These are phyloP conservation scores for Leptinotarsa peninsularis DNA, from an alignment of 2,888 invertebrate genomes.

Conservation along the genomic window DNA sequence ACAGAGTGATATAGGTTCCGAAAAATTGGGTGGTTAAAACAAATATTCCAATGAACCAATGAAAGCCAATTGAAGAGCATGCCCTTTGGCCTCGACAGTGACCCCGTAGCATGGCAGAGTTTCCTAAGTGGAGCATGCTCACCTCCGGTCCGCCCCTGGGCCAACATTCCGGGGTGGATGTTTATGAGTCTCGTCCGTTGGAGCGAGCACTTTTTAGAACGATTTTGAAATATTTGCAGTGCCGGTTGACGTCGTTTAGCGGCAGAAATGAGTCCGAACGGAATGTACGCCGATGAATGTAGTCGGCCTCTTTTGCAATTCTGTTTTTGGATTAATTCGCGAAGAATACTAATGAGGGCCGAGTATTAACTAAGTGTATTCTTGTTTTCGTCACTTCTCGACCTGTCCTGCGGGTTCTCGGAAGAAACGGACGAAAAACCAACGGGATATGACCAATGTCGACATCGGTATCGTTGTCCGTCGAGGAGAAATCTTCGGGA, in stretches of 20 bases:
- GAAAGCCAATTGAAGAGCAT: not conserved
- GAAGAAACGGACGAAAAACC: constrained; percentile 15
- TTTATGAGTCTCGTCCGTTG: constrained; percentile 63
- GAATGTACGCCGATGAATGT: constrained; percentile 59
- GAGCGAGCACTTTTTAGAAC: constrained; percentile 63
- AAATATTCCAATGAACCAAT: too few species aligned
- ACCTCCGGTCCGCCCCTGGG: constrained; percentile 46
- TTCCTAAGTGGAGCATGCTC: not conserved
- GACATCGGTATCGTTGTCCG: constrained; percentile 3
- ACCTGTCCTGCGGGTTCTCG: constrained; percentile 40
- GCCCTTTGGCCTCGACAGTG: not conserved
- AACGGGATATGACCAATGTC: constrained; percentile 20
- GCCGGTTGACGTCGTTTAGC: constrained; percentile 64
- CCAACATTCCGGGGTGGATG: constrained; percentile 58
- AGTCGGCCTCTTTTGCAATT: constrained; percentile 63
- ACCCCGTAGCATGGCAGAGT: not conserved
- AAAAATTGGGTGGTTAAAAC: too few species aligned
- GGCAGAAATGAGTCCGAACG: constrained; percentile 63
- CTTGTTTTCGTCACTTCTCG: constrained; percentile 63
- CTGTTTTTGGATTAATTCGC: constrained; percentile 67
- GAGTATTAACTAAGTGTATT: constrained; percentile 64
- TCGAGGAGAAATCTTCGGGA: not conserved
- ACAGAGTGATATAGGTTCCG: too few species aligned
- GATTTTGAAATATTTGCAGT: constrained; percentile 66
- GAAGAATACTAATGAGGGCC: constrained; percentile 65